These are phyloP conservation scores for Australoheros scitulus DNA, from an alignment of 2,113 vertebrate species.

Conservation along the genomic window DNA sequence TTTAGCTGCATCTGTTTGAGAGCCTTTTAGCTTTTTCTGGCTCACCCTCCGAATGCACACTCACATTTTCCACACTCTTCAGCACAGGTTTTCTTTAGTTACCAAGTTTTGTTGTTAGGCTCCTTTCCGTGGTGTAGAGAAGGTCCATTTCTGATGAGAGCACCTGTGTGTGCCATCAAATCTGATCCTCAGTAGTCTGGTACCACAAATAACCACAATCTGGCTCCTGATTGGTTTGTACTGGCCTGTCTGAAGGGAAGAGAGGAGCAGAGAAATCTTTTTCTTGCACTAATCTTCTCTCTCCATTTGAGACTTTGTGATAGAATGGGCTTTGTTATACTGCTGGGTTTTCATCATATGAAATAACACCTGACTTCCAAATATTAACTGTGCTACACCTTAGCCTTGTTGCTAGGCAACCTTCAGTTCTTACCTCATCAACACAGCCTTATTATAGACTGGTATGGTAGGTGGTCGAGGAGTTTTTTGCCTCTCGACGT, in stretches of 20 bases:
- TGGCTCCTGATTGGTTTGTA: not conserved
- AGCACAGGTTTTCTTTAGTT: constrained; percentile 18
- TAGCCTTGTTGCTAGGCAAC: constrained; percentile 81
- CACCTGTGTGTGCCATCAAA: not conserved
- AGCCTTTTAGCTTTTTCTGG: constrained; percentile 63
- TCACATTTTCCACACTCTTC: not conserved
- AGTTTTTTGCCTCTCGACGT: constrained; percentile 38
- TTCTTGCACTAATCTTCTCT: not conserved
- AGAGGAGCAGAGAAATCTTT: not conserved
- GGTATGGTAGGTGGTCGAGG: constrained; percentile 50
- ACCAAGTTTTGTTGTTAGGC: not conserved
- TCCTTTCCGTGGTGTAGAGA: not conserved
- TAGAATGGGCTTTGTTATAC: constrained; percentile 1
- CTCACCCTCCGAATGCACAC: constrained; percentile 34
- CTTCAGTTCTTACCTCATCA: constrained; percentile 61
- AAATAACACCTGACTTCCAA: constrained; percentile 75
- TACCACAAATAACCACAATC: constrained; percentile 15
- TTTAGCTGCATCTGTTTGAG: constrained; percentile 64
- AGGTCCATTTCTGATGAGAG: not conserved
- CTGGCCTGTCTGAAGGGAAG: not conserved
- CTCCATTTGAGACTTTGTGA: constrained; percentile 9
- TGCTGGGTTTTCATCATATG: constrained; percentile 47
- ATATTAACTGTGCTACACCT: constrained; percentile 80
- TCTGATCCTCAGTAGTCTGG: not conserved
- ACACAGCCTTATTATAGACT: constrained; percentile 64